Conservation (phyloP, 2,113 vertebrate species). For the Anguilla rostrata region DNA sequence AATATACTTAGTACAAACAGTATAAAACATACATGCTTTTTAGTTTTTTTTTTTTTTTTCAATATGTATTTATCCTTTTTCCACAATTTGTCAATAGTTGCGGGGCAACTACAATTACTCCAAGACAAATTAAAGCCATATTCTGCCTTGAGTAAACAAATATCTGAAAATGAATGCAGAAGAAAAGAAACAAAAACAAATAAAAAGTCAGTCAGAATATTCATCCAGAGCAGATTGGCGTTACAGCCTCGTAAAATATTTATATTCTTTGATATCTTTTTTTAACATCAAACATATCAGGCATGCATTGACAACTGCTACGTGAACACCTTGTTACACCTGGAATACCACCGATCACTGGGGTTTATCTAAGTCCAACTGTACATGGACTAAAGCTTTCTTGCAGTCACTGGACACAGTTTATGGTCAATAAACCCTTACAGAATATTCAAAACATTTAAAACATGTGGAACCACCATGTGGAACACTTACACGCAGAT, state of each 20-base stretch:
- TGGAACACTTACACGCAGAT: slow-evolving; percentile 12
- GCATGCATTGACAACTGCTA: slow-evolving; percentile 72
- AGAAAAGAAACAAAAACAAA: slow-evolving; percentile 29
- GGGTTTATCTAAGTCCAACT: slow-evolving; percentile 34
- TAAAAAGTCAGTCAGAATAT: slow-evolving; percentile 24
- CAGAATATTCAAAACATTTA: slow-evolving; percentile 40
- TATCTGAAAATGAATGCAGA: slow-evolving; percentile 37
- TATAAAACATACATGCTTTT: slow-evolving; percentile 79
- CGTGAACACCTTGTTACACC: slow-evolving; percentile 56
- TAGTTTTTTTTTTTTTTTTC: slow-evolving; percentile 55
- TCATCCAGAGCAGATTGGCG: slow-evolving; percentile 53
- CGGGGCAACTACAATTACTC: slow-evolving; percentile 55
- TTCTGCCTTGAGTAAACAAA: slow-evolving; percentile 59
- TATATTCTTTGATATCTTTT: slow-evolving; percentile 48
- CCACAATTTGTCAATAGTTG: slow-evolving; percentile 55
- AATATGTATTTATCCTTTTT: slow-evolving; percentile 67
- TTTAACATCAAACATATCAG: slow-evolving; percentile 75
- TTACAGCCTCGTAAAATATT: slow-evolving; percentile 50
- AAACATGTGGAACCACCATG: slow-evolving; percentile 26
- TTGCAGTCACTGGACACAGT: slow-evolving; percentile 51
- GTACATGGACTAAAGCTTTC: slow-evolving; percentile 39
- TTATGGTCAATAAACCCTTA: slow-evolving; percentile 52
- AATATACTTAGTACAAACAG: slow-evolving; percentile 76
- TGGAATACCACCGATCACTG: slow-evolving; percentile 45
- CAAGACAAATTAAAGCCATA: slow-evolving; percentile 65